These are phyloP conservation scores for Stictocephala bisonia DNA, from an alignment of 2,888 invertebrate genomes.

Conservation along the genomic window DNA sequence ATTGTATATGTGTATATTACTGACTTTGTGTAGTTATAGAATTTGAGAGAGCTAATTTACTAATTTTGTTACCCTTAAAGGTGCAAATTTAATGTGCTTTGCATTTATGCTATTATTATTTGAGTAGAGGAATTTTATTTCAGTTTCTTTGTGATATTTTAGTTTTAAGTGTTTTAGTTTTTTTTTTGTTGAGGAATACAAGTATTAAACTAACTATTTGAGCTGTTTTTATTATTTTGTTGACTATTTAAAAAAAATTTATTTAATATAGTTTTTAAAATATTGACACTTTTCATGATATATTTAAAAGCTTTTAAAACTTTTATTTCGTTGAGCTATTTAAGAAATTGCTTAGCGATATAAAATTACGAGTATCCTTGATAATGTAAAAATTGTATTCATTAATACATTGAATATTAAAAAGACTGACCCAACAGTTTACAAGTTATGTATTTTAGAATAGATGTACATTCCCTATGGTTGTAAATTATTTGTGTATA, in stretches of 20 bases:
- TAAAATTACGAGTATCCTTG: too few species aligned
- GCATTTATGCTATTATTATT: background rate
- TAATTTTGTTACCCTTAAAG: background rate
- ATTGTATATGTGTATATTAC: too few species aligned
- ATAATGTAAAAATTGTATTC: too few species aligned
- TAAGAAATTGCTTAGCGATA: too few species aligned
- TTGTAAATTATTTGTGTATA: slow-evolving; percentile 36
- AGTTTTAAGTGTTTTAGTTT: slow-evolving; percentile 18
- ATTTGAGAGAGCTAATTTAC: background rate
- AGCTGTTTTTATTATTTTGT: background rate
- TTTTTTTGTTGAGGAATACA: background rate
- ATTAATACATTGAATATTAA: too few species aligned
- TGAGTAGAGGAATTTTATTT: background rate
- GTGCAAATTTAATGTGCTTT: too few species aligned
- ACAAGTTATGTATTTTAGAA: background rate
- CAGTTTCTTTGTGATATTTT: slow-evolving; percentile 21
- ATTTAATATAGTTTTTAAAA: too few species aligned
- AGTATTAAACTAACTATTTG: too few species aligned
- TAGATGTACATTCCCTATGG: slow-evolving; percentile 18
- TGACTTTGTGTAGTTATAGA: too few species aligned
- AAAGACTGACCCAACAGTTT: slow-evolving; percentile 26
- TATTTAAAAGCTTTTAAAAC: too few species aligned
- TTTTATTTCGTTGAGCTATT: too few species aligned
- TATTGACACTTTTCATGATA: too few species aligned
- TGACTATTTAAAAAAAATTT: slow-evolving; percentile 2